Percentiles rank a stretch among this genome's conserved stretches.
These are phyloP conservation scores for Megathymus violae DNA, from an alignment of 1,140 invertebrate species.

Conservation along the genomic window DNA sequence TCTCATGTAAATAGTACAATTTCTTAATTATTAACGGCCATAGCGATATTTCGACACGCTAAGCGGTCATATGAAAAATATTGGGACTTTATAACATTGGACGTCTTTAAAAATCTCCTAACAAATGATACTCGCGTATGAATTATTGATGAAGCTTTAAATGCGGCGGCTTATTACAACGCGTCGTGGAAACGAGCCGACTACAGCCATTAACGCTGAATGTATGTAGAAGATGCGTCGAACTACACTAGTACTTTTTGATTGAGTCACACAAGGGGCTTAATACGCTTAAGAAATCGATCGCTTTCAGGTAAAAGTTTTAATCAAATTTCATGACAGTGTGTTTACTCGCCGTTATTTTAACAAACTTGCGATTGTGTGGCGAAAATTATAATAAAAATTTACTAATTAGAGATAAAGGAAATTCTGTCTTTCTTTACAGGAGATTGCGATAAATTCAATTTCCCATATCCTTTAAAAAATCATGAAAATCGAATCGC, in stretches of 20 bases:
- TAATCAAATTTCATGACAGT: too few relatives aligned
- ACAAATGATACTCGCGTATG: slow-evolving; percentile 63
- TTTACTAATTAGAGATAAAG: too few relatives aligned
- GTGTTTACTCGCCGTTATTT: too few relatives aligned
- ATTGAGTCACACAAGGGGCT: too few relatives aligned
- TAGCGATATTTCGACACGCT: slow-evolving; percentile 27
- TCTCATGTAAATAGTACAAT: slow-evolving; percentile 38
- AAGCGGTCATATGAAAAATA: slow-evolving; percentile 29
- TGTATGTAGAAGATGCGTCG: slow-evolving; percentile 58
- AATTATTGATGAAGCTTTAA: slow-evolving; percentile 72
- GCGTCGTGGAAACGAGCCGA: slow-evolving; percentile 59
- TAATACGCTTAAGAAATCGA: too few relatives aligned
- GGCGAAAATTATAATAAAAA: too few relatives aligned
- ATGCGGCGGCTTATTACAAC: slow-evolving; percentile 61
- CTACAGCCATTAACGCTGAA: slow-evolving; percentile 65
- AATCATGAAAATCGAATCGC: slow-evolving; percentile 8
- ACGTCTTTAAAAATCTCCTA: slow-evolving; percentile 45
- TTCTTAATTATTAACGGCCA: slow-evolving; percentile 29
- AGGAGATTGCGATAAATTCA: too few relatives aligned
- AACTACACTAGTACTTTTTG: slow-evolving; percentile 1
- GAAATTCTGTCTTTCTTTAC: too few relatives aligned
- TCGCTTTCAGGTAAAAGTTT: too few relatives aligned
- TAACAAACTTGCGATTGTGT: too few relatives aligned
- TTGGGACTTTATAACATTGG: slow-evolving; percentile 36
- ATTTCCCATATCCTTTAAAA: too few relatives aligned